Percentiles rank a stretch among this genome's conserved stretches.
Evolutionary conservation across 2,888 invertebrate species (phyloP).

Genomic region (Linnaemya vulpina): DNA sequence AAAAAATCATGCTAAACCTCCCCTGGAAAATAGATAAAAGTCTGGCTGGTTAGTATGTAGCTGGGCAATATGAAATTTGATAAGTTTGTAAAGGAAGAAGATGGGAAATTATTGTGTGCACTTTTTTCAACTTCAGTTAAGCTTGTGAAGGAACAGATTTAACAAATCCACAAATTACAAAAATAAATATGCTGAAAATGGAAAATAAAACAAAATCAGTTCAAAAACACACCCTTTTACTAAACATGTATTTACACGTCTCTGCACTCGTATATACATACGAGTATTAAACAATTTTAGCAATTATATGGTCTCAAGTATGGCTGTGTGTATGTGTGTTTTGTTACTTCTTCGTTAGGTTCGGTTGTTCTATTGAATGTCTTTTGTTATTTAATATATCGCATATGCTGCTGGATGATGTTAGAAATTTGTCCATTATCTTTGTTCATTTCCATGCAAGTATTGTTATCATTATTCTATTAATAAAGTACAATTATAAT

Average conservation of each 20-base stretch:
- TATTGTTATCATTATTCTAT: conserved; percentile 40
- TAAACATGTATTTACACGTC: background rate
- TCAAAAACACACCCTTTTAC: conserved; percentile 44
- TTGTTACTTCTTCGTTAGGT: background rate
- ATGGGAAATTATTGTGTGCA: conserved; percentile 33
- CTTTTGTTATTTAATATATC: conserved; percentile 40
- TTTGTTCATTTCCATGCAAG: background rate
- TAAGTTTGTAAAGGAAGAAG: conserved; percentile 62
- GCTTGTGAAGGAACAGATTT: conserved; percentile 58
- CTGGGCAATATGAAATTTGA: conserved; percentile 65
- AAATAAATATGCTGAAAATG: conserved; percentile 22
- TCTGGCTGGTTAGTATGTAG: background rate
- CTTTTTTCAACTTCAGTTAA: conserved; percentile 34
- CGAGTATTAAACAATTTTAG: conserved; percentile 2
- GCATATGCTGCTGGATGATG: conserved; percentile 25
- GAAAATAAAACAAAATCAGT: conserved; percentile 28
- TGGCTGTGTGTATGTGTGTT: background rate
- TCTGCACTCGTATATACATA: too few relatives aligned
- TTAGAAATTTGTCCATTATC: conserved; percentile 39
- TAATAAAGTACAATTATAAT: conserved; percentile 56
- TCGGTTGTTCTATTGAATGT: background rate
- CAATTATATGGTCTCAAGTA: conserved; percentile 28
- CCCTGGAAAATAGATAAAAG: conserved; percentile 43
- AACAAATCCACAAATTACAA: conserved; percentile 55
- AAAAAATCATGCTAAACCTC: conserved; percentile 45